A percentile compares a stretch with the other conserved stretches of the same genome.
Conservation (phyloP, 1,140 invertebrate genomes). For the Littorina saxatilis region DNA sequence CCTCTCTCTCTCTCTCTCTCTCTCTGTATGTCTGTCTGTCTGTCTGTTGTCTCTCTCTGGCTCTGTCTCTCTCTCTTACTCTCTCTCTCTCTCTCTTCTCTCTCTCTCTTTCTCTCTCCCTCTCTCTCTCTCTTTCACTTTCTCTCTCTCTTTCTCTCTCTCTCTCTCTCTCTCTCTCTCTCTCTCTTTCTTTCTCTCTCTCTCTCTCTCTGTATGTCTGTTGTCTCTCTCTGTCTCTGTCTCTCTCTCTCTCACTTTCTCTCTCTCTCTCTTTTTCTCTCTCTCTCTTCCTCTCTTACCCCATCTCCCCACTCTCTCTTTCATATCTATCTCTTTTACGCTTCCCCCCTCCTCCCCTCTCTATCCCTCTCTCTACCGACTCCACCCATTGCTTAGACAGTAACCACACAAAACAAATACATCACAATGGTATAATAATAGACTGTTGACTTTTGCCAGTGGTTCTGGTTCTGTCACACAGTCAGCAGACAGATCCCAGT, state of each 20-base stretch:
- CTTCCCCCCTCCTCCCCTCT: not conserved
- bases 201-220: not conserved
- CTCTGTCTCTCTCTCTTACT: not conserved
- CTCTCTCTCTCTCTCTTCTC: no score
- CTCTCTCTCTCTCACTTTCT: not conserved
- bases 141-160: not conserved
- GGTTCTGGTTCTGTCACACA: no score
- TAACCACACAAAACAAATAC: no score
- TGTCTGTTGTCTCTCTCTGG: no score
- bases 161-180: not conserved
- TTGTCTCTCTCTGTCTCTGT: not conserved
- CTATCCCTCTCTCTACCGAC: not conserved
- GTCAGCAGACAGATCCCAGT: no score
- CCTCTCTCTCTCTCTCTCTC: not conserved
- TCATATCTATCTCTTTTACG: not conserved
- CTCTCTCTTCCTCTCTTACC: not conserved
- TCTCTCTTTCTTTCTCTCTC: conserved; percentile 4
- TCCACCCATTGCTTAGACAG: not conserved
- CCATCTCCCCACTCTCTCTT: not conserved
- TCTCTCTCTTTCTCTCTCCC: not conserved
- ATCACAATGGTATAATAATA: no score
- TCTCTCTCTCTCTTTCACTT: not conserved
- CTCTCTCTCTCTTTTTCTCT: not conserved
- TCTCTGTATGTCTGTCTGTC: no score
- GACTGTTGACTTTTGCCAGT: no score